Evolutionary conservation across 2,797 vertebrate genomes (phyloP), one percentile per base, ranked within the genome.

Genomic region (Oryzias dopingdopingensis): DNA sequence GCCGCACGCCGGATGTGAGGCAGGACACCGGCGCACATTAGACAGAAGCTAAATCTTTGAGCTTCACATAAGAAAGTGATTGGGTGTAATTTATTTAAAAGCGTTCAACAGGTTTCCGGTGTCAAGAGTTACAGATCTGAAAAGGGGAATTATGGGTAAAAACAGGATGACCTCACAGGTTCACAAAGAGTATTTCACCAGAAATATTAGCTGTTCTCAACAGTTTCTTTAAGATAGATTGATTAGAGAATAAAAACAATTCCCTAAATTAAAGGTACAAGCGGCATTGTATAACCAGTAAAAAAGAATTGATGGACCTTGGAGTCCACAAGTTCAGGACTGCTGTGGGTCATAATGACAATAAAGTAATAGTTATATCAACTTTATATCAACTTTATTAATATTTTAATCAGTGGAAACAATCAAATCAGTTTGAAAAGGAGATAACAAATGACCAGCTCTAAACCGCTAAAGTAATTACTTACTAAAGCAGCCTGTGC

Each of bases 381-480:
- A 37, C 26, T 26, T 58, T 59, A 41, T 47, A 45, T 68, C 51
- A 49, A 42, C 62, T 77, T 70, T 42, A 65, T 49, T 23, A 41
- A 43, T 29, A 70, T 62, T 66, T 72, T 66, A 65, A 71, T 85
- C 55, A 71, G 67, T 77, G 67, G 45, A 70, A 79, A 78, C 53
- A 55, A 62, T 59, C 73, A 65, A 4, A 18, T 18, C 40, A 42
- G 52, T 80, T 60, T 51, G 47, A 42, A 70, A 22, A 20, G 63
- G 65, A 79, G 81, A 79, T 74, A 77, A 76, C 76, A 85, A 71
- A 72, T 78, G 69, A 79, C 75, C 67, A 78, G 56, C 45, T 22
- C 66, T 53, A 56, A 68, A 67, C 69, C 62, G 77, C 78, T 68
- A 66, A 78, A 60, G 80, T 57, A 70, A 72, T 78, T 76, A 79